Evolutionary conservation across 1,140 invertebrate genomes (phyloP).

Genomic region (Calliopsis andreniformis): DNA sequence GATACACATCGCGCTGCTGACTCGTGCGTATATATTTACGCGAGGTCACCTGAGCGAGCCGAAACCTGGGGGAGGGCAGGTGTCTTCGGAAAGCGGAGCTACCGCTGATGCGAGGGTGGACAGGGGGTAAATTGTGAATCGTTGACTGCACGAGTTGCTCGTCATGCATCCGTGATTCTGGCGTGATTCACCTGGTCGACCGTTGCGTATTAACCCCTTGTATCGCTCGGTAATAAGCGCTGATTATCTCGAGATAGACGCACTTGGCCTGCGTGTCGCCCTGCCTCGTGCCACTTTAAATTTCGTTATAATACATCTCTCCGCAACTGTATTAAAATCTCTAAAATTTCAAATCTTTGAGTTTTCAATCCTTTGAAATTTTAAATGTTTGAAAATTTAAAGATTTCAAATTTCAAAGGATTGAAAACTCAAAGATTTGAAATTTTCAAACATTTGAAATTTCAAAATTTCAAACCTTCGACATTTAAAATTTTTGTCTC

Average conservation of each 20-base stretch:
- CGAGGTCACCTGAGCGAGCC: constrained; percentile 61
- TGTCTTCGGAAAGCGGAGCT: constrained; percentile 58
- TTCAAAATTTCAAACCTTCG: too few species aligned
- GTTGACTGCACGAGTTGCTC: constrained; percentile 66
- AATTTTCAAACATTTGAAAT: too few species aligned
- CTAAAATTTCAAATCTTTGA: too few species aligned
- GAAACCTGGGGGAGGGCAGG: constrained; percentile 66
- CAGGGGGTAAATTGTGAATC: constrained; percentile 76
- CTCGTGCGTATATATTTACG: constrained; percentile 69
- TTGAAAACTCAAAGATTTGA: too few species aligned
- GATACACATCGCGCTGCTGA: constrained; percentile 68
- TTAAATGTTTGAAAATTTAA: too few species aligned
- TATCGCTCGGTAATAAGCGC: constrained; percentile 57
- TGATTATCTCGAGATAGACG: constrained; percentile 70
- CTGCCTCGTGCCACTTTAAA: constrained; percentile 37
- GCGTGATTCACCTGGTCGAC: constrained; percentile 81
- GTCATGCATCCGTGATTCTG: constrained; percentile 78
- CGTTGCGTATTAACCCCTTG: constrained; percentile 77
- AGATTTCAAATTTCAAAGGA: too few species aligned
- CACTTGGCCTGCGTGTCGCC: constrained; percentile 47
- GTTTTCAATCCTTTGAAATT: too few species aligned
- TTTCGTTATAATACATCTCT: constrained; percentile 15
- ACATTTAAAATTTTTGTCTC: too few species aligned
- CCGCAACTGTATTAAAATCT: neutral
- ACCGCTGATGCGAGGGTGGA: constrained; percentile 55